Conservation (phyloP, 2,797 vertebrate species). For the Euthynnus affinis region DNA sequence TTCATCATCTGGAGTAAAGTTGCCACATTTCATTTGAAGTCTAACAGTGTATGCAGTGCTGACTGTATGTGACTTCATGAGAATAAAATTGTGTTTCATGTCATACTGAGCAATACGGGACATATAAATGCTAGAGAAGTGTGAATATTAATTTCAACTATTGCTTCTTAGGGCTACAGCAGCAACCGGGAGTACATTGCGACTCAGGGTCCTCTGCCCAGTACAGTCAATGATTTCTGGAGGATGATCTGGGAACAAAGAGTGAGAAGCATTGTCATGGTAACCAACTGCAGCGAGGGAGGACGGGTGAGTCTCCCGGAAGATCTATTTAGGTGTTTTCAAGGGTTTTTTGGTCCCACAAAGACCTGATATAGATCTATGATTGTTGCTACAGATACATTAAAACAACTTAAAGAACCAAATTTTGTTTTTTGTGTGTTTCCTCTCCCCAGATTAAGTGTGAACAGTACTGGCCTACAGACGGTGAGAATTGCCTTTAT, state of each 20-base stretch:
- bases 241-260: constrained; percentile 91
- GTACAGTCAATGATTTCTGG: constrained; percentile 90
- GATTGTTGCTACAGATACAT: not conserved
- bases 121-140: not conserved
- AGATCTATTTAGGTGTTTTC: not conserved
- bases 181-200: constrained; percentile 87
- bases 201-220: constrained; percentile 88
- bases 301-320: constrained; percentile 80
- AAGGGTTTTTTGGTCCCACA: not conserved
- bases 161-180: constrained; percentile 83
- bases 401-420: not conserved
- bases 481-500: constrained; percentile 67
- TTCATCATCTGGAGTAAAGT: not conserved
- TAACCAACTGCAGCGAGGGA: constrained; percentile 90
- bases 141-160: not conserved
- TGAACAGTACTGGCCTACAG: constrained; percentile 90
- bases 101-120: not conserved
- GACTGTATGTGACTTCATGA: not conserved
- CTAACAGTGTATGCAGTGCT: not conserved
- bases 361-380: not conserved
- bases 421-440: not conserved
- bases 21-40: not conserved
- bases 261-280: constrained; percentile 87
- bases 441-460: constrained; percentile 84
- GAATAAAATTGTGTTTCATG: too few relatives aligned